Evolutionary conservation across 2,888 invertebrate genomes (phyloP).

Genomic region (Cantharis lateralis): DNA sequence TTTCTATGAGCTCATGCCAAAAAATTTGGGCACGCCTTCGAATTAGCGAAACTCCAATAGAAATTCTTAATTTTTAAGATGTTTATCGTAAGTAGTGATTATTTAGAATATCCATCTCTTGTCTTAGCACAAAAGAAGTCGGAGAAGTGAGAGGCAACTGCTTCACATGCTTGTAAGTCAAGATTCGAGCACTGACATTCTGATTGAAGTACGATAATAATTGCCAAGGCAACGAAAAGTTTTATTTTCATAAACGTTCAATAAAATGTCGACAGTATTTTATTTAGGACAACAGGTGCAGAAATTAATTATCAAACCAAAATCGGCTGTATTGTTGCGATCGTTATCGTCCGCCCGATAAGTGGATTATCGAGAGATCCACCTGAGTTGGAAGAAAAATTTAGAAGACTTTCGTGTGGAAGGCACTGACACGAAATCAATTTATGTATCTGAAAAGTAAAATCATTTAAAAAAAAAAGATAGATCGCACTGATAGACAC

Average conservation of each 20-base stretch:
- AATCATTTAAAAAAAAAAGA: slow-evolving; percentile 10
- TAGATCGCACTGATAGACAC: slow-evolving; percentile 31
- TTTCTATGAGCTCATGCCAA: slow-evolving; percentile 5
- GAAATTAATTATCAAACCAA: neutral
- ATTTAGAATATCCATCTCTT: slow-evolving; percentile 38
- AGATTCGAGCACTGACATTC: neutral
- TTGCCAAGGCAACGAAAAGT: slow-evolving; percentile 31
- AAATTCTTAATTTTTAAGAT: slow-evolving; percentile 21
- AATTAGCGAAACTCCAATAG: slow-evolving; percentile 13
- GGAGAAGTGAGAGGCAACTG: slow-evolving; percentile 28
- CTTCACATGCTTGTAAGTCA: slow-evolving; percentile 33
- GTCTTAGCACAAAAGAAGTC: slow-evolving; percentile 37
- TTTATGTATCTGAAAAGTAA: slow-evolving; percentile 9
- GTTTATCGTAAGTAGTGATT: slow-evolving; percentile 33
- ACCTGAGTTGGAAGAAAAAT: neutral
- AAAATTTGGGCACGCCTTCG: slow-evolving; percentile 10
- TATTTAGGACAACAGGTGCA: neutral
- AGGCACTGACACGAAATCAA: slow-evolving; percentile 8
- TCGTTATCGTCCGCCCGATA: neutral
- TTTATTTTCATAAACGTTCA: neutral
- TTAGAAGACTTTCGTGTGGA: neutral
- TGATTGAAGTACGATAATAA: slow-evolving; percentile 38
- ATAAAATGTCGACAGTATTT: slow-evolving; percentile 4
- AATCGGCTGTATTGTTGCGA: neutral
- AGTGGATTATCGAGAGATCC: neutral